Evolutionary conservation across 1,140 invertebrate genomes (phyloP).

Genomic region (Tribolium castaneum): DNA sequence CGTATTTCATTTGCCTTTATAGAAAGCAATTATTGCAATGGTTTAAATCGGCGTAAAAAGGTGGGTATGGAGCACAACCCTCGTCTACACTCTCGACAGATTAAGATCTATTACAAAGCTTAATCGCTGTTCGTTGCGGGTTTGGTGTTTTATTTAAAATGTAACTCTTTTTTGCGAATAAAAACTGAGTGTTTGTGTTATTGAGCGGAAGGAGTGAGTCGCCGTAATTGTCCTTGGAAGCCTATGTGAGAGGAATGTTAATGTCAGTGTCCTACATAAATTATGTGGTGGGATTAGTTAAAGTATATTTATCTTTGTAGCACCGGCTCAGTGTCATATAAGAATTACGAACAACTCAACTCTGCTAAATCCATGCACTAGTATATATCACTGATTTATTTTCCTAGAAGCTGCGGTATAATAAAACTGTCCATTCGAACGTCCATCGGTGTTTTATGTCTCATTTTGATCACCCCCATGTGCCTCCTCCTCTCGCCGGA

Average conservation of each 20-base stretch:
- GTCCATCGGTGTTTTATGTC: conserved; percentile 38
- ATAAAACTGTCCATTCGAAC: conserved; percentile 42
- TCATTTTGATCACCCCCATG: conserved; percentile 23
- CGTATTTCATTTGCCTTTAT: background rate
- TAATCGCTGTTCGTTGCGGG: conserved; percentile 3
- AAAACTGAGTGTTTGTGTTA: conserved; percentile 22
- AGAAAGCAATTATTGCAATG: background rate
- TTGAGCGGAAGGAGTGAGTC: conserved; percentile 19
- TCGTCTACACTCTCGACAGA: background rate
- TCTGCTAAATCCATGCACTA: conserved; percentile 33
- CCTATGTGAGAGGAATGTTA: conserved; percentile 35
- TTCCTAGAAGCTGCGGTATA: conserved; percentile 27
- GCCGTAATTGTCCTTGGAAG: conserved; percentile 23
- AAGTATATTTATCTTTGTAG: conserved; percentile 44
- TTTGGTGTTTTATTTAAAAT: background rate
- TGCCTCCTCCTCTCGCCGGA: background rate
- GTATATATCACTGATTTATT: conserved; percentile 43
- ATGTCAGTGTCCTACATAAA: conserved; percentile 34
- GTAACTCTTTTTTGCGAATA: conserved; percentile 19
- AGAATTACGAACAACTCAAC: conserved; percentile 33
- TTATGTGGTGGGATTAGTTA: conserved; percentile 42
- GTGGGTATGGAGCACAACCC: background rate
- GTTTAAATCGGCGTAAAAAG: background rate
- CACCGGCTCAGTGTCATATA: conserved; percentile 31
- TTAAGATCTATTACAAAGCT: background rate